Conservation (phyloP, 2,113 vertebrate genomes). For the Galeopterus variegatus region DNA sequence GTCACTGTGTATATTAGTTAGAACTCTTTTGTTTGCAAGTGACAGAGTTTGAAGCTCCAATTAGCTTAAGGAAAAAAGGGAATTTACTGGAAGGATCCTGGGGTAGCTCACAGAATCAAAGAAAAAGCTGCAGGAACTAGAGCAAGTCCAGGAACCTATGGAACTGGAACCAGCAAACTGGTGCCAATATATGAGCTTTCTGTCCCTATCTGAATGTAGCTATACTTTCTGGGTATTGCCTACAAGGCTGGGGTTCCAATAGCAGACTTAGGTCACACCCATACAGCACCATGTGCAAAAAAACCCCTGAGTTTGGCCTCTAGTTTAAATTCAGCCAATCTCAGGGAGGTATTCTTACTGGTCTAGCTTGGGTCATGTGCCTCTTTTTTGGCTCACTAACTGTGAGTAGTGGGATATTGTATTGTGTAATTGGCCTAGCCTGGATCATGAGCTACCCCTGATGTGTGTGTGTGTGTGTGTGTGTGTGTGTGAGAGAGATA, state of each 20-base stretch:
- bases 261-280: not conserved
- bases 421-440: not conserved
- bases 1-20: not conserved
- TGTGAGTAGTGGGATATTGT: not conserved
- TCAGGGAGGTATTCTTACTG: not conserved
- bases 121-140: not conserved
- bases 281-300: not conserved
- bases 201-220: not conserved
- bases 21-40: not conserved
- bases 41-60: not conserved
- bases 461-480: not conserved
- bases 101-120: not conserved
- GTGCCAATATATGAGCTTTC: not conserved
- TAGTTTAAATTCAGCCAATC: not conserved
- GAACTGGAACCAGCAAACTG: not conserved
- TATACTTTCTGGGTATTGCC: not conserved
- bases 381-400: not conserved
- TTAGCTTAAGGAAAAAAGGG: not conserved
- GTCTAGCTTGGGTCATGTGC: not conserved
- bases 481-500: not conserved
- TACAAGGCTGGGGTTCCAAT: not conserved
- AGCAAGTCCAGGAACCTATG: not conserved
- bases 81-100: not conserved
- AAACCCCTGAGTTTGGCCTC: not conserved
- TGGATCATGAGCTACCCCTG: not conserved